A percentile compares a stretch with the other conserved stretches of the same genome.
phyloP scores from a whole-genome alignment of 2,113 vertebrate species.

The Alethe castanea region DNA sequence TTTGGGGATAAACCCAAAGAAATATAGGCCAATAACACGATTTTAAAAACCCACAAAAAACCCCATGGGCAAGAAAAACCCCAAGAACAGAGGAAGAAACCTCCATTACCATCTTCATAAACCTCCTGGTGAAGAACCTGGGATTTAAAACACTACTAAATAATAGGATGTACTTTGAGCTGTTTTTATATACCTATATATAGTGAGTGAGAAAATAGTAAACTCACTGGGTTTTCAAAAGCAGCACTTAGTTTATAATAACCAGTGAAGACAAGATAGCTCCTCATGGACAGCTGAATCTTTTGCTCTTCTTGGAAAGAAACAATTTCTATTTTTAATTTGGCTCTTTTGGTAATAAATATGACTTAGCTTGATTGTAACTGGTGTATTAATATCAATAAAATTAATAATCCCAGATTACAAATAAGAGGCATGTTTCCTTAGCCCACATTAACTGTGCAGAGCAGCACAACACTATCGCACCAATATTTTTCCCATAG shows the following conservation, averaged over 20 bases:
- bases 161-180: background rate
- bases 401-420: background rate
- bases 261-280: background rate
- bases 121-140: background rate
- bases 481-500: background rate
- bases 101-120: background rate
- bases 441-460: background rate
- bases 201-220: background rate
- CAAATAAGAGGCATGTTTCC: background rate
- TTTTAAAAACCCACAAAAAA: background rate
- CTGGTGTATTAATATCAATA: background rate
- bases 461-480: background rate
- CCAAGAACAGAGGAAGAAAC: background rate
- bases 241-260: background rate
- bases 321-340: background rate
- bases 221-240: background rate
- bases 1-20: background rate
- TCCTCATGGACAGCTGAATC: background rate
- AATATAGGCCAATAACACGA: background rate
- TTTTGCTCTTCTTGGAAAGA: background rate
- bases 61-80: background rate
- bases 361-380: background rate
- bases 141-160: background rate
- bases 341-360: background rate
- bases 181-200: background rate